These are phyloP conservation scores for Trachelus stipa DNA, from an alignment of 2,888 invertebrate species.

Conservation along the genomic window DNA sequence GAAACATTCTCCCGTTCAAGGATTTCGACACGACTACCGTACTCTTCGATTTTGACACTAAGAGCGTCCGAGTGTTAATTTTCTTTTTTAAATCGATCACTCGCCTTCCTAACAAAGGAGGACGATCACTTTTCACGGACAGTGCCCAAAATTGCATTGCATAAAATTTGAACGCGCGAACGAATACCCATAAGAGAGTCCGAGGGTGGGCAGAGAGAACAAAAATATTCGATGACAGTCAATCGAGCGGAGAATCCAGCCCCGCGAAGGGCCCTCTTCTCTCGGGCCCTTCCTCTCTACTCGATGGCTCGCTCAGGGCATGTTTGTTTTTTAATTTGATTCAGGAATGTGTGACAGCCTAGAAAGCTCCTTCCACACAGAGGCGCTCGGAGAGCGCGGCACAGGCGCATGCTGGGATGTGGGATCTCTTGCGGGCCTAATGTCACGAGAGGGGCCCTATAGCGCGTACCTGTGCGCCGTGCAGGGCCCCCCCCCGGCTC, in stretches of 20 bases:
- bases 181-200: not conserved
- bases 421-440: slow-evolving; percentile 1
- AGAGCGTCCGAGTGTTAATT: not conserved
- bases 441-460: slow-evolving; percentile 7
- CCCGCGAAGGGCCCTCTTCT: slow-evolving; percentile 29
- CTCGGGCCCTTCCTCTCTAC: slow-evolving; percentile 1
- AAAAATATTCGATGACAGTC: not conserved
- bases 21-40: slow-evolving; percentile 18
- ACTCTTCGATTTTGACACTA: not conserved
- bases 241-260: not conserved
- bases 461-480: not conserved
- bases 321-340: slow-evolving; percentile 29
- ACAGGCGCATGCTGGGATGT: slow-evolving; percentile 1
- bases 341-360: slow-evolving; percentile 28
- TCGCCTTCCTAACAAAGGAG: too few relatives aligned
- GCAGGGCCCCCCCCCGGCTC: not conserved
- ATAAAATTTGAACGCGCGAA: too few relatives aligned
- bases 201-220: slow-evolving; percentile 56
- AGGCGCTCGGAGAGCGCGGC: slow-evolving; percentile 9
- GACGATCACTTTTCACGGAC: not conserved
- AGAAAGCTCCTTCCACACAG: slow-evolving; percentile 23
- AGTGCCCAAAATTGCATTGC: not conserved
- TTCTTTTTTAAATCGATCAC: not conserved
- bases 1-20: slow-evolving; percentile 37
- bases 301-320: slow-evolving; percentile 6